Evolutionary conservation across 2,888 invertebrate genomes (phyloP).

Genomic region (Oscheius onirici): DNA sequence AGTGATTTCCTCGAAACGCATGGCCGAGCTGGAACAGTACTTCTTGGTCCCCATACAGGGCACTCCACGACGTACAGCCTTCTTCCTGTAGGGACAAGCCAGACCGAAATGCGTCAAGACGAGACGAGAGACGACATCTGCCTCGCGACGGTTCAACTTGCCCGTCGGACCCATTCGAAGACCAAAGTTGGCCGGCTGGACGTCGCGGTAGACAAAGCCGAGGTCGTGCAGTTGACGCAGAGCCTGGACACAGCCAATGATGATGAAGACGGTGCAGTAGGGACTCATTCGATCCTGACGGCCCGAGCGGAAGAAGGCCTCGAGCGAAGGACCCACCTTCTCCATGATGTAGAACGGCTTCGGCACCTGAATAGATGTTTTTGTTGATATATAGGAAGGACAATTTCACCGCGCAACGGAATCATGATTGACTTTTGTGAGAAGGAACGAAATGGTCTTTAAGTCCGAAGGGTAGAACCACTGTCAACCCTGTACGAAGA

Average conservation of each 20-base stretch:
- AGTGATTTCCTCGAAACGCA: background rate
- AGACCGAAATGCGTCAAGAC: background rate
- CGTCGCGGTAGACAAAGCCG: constrained; percentile 6
- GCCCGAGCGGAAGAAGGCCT: background rate
- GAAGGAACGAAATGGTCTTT: no score
- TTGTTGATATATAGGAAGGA: no score
- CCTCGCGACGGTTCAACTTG: background rate
- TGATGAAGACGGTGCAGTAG: background rate
- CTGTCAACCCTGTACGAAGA: no score
- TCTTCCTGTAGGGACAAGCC: background rate
- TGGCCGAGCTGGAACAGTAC: background rate
- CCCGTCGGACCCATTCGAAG: background rate
- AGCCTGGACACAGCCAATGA: background rate
- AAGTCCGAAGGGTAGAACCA: no score
- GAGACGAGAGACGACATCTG: background rate
- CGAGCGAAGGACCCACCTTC: background rate
- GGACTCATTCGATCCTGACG: background rate
- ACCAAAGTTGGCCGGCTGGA: constrained; percentile 2
- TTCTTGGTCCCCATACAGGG: background rate
- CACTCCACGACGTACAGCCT: background rate
- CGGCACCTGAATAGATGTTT: no score
- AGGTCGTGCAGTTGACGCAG: background rate
- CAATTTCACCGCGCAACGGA: no score
- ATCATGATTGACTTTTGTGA: no score
- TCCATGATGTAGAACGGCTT: constrained; percentile 7